Evolutionary conservation across 2,797 vertebrate species (phyloP), one percentile per base, ranked within the genome.

Genomic region (Adrianichthys oophorus): DNA sequence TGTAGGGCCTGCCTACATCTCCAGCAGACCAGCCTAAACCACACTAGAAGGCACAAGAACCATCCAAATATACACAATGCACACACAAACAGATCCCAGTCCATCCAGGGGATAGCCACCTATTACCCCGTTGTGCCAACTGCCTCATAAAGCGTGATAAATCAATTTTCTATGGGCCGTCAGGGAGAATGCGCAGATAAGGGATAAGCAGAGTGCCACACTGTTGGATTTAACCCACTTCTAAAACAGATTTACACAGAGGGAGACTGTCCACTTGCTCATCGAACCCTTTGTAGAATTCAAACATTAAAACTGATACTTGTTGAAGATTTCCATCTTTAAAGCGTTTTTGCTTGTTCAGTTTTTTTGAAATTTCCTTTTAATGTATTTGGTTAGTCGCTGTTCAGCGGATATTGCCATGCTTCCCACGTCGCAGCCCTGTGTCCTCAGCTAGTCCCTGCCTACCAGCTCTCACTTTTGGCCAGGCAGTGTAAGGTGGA

Each of bases 151-250:
- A 85, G 82, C 87, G 65, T 82, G 81, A 78, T 77, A 73, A 91
- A 90, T 87, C 85, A 80, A 87, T 88, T 89, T 85, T 88, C 78
- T 80, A 85, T 68, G 81, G 88, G 76, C 69, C 48, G 83, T 85
- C 79, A 79, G 81, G 78, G 82, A 87, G 80, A 85, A 84, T 80
- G 86, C 74, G 64, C 79, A 82, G 86, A 87, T 89, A 90, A 90
- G 75, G 79, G 80, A 79, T 78, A 80, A 81, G 76, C 77, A 71
- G 71, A 74, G 72, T 52, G 40, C 50, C 79, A 62, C 53, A 62
- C 69, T 41, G 67, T 37, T 62, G 77, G 82, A 81, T 80, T 83
- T 64, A 82, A 61, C 59, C 56, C 59, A 79, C 72, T 76, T 82
- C 66, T 53, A 68, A 85, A 74, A 78, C 61, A 71, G 43, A 72